Evolutionary conservation across 2,888 invertebrate species (phyloP).

Genomic region (Linhomoeus sp.): DNA sequence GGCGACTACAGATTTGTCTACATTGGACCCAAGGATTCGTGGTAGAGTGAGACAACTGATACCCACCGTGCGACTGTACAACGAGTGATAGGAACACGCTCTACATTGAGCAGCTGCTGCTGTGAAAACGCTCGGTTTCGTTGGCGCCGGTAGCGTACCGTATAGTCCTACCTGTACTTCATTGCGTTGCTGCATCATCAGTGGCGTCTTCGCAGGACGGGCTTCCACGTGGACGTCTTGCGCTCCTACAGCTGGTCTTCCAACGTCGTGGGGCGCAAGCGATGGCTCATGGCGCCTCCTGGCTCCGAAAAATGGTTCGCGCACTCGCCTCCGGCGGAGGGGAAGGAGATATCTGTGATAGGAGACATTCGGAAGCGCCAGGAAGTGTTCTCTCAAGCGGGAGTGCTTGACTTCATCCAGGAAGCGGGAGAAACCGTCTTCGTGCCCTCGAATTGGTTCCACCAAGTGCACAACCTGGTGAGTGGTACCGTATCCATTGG

Average conservation of each 20-base stretch:
- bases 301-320: no score
- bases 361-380: slow-evolving; percentile 11
- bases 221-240: slow-evolving; percentile 87
- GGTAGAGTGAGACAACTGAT: no score
- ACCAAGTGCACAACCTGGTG: slow-evolving; percentile 77
- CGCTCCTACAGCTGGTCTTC: slow-evolving; percentile 92
- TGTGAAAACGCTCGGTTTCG: no score
- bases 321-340: no score
- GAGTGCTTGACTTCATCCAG: slow-evolving; percentile 43
- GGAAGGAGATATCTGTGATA: neutral
- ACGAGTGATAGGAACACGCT: no score
- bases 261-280: slow-evolving; percentile 70
- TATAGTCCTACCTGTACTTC: no score
- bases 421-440: slow-evolving; percentile 69
- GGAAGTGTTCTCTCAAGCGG: slow-evolving; percentile 8
- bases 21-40: slow-evolving; percentile 71
- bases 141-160: no score
- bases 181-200: no score
- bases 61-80: no score
- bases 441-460: slow-evolving; percentile 89
- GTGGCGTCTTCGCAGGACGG: slow-evolving; percentile 59
- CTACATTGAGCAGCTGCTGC: no score
- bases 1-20: slow-evolving; percentile 90
- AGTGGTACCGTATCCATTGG: no score
- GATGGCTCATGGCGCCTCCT: slow-evolving; percentile 73